Evolutionary conservation across 2,113 vertebrate species (phyloP).

Genomic region (Dolichotis patagonum): DNA sequence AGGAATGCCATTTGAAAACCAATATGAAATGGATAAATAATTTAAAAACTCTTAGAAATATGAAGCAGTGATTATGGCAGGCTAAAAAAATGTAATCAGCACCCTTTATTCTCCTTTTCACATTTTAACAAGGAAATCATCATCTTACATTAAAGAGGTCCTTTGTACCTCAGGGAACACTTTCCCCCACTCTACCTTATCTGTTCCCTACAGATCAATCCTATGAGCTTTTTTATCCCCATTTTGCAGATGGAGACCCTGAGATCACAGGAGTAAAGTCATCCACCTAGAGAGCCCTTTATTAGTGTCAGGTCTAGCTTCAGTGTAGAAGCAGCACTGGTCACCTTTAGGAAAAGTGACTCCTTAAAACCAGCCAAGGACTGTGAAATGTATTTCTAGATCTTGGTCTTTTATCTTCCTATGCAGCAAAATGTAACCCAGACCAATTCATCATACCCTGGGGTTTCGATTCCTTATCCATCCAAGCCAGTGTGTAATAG

Average conservation of each 20-base stretch:
- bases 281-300: neutral
- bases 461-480: neutral
- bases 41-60: constrained; percentile 17
- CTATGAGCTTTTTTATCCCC: neutral
- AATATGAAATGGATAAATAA: neutral
- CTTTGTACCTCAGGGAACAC: neutral
- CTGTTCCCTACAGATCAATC: neutral
- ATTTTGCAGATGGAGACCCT: constrained; percentile 27
- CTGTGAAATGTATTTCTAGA: neutral
- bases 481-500: neutral
- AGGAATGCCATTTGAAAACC: neutral
- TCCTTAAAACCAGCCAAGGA: neutral
- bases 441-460: neutral
- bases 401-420: neutral
- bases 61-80: neutral
- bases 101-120: neutral
- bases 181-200: neutral
- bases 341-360: neutral
- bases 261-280: neutral
- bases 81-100: neutral
- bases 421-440: constrained; percentile 17
- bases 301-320: neutral
- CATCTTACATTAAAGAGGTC: neutral
- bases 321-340: neutral
- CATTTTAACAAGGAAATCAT: neutral